phyloP scores from a whole-genome alignment of 1,140 invertebrate genomes.

The Aphelenchoides besseyi region DNA sequence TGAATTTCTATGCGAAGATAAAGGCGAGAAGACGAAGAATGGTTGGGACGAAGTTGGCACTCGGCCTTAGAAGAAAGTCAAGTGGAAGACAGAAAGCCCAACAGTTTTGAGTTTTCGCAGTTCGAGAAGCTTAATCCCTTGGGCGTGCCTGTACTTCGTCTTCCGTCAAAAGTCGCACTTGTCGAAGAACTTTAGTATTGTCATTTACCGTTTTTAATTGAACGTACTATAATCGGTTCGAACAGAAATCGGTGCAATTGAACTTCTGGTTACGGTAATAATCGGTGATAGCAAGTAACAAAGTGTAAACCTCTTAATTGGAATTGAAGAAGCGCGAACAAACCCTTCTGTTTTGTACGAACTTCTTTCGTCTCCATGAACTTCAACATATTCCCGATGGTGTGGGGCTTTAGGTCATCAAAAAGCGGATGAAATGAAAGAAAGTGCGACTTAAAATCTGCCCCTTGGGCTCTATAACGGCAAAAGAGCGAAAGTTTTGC shows the following conservation, averaged over 20 bases:
- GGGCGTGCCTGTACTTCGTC: not conserved
- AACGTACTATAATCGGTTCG: no score
- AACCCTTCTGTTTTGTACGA: no score
- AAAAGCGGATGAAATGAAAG: not conserved
- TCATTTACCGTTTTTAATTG: no score
- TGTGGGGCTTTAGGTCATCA: not conserved
- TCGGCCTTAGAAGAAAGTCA: not conserved
- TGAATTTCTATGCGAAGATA: not conserved
- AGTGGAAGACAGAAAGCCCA: constrained; percentile 1
- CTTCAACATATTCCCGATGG: no score
- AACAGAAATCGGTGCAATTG: no score
- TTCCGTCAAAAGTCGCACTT: no score
- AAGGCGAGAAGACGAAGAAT: not conserved
- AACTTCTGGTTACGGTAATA: no score
- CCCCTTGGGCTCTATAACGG: not conserved
- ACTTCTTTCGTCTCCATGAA: no score
- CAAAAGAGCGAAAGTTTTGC: not conserved
- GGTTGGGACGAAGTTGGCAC: not conserved
- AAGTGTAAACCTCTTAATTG: no score
- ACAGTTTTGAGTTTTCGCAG: not conserved
- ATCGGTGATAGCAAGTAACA: no score
- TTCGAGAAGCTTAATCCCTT: not conserved
- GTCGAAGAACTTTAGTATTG: no score
- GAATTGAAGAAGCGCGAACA: no score
- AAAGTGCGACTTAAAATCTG: constrained; percentile 3